Conservation (phyloP, 2,888 invertebrate species). For the Thera britannica region DNA sequence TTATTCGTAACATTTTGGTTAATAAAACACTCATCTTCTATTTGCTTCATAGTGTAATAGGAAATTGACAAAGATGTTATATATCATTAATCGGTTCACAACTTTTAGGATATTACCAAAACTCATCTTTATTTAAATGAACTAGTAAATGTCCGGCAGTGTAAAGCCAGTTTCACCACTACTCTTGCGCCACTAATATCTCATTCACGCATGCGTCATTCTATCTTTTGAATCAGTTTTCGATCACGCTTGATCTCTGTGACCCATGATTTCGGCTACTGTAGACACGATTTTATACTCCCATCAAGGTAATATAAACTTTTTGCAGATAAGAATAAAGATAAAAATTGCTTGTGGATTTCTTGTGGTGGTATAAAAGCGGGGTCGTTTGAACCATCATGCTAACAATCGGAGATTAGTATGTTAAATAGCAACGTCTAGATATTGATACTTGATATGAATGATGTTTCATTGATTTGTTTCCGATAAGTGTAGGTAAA, state of each 20-base stretch:
- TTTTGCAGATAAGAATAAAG: constrained; percentile 45
- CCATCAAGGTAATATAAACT: constrained; percentile 48
- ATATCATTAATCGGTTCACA: no score
- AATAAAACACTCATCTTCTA: no score
- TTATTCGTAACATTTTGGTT: no score
- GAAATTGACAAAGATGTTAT: no score
- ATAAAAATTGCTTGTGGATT: constrained; percentile 41
- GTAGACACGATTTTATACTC: constrained; percentile 71
- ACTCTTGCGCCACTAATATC: constrained; percentile 71
- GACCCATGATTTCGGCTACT: constrained; percentile 82
- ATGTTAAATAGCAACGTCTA: constrained; percentile 66
- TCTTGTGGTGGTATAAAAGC: constrained; percentile 39
- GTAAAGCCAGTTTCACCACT: constrained; percentile 55
- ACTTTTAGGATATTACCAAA: no score
- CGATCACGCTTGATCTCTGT: constrained; percentile 79
- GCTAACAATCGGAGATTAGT: constrained; percentile 78
- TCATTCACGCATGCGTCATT: constrained; percentile 82
- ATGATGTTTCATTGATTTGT: constrained; percentile 44
- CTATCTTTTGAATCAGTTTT: constrained; percentile 81
- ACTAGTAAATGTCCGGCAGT: constrained; percentile 38
- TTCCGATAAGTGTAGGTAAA: constrained; percentile 11
- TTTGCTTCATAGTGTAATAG: no score
- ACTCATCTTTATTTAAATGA: neutral
- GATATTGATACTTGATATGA: constrained; percentile 49
- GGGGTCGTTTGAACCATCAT: constrained; percentile 66